Evolutionary conservation across 2,888 invertebrate genomes (phyloP).

Genomic region (Nasonia oneida): DNA sequence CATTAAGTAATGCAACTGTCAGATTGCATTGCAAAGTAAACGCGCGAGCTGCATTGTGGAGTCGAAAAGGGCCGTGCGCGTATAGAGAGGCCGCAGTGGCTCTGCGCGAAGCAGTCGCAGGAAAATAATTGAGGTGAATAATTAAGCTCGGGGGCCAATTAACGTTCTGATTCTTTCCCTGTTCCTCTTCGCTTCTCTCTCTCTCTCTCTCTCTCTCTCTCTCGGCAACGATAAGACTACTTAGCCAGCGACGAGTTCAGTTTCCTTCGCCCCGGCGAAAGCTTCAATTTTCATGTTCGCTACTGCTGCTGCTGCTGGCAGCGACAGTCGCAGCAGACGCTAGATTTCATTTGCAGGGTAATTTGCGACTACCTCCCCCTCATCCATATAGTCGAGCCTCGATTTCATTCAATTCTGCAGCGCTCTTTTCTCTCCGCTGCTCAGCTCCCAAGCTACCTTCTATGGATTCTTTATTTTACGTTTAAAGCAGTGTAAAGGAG

Average conservation of each 20-base stretch:
- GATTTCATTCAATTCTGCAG: neutral
- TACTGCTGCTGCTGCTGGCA: neutral
- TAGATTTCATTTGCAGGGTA: slow-evolving; percentile 1
- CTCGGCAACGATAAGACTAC: neutral
- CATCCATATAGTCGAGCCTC: neutral
- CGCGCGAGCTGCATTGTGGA: neutral
- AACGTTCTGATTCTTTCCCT: slow-evolving; percentile 62
- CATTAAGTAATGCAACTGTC: slow-evolving; percentile 19
- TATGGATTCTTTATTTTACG: neutral
- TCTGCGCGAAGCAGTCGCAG: neutral
- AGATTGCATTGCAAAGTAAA: neutral
- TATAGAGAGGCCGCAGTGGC: neutral
- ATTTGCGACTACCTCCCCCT: neutral
- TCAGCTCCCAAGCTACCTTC: too few relatives aligned
- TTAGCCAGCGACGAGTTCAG: slow-evolving; percentile 29
- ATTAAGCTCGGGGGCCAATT: slow-evolving; percentile 64
- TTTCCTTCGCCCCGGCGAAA: neutral
- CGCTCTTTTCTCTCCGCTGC: neutral
- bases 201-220: neutral
- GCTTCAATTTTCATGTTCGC: slow-evolving; percentile 16
- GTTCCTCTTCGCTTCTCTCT: neutral
- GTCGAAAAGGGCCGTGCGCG: neutral
- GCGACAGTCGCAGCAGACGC: neutral
- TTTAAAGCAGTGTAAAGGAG: neutral
- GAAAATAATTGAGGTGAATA: slow-evolving; percentile 35